A percentile compares a stretch with the other conserved stretches of the same genome.
Evolutionary conservation across 2,888 invertebrate species (phyloP).

Genomic region (Cantharis nigra): DNA sequence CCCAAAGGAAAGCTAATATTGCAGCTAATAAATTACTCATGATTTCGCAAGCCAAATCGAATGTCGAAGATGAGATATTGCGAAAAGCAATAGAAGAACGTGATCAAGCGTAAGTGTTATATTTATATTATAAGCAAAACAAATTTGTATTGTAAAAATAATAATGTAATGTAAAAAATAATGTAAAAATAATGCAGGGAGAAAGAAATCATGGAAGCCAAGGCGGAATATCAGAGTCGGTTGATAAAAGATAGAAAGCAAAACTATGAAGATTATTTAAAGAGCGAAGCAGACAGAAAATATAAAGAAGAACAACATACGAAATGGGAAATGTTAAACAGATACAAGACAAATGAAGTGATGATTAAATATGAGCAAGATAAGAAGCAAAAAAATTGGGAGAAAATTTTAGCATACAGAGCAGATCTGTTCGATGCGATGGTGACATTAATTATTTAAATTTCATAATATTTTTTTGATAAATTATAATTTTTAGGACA

Average conservation of each 20-base stretch:
- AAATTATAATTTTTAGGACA: not conserved
- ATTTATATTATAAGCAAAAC: not conserved
- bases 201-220: constrained; percentile 45
- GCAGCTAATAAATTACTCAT: constrained; percentile 57
- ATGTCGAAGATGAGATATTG: constrained; percentile 56
- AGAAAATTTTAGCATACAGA: constrained; percentile 56
- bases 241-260: constrained; percentile 43
- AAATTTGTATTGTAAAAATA: no score
- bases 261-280: constrained; percentile 46
- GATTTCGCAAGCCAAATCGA: constrained; percentile 54
- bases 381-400: constrained; percentile 51
- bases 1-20: constrained; percentile 53
- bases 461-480: not conserved
- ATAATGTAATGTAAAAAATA: no score
- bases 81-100: constrained; percentile 60
- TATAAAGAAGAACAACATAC: constrained; percentile 54
- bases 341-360: constrained; percentile 61
- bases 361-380: constrained; percentile 56
- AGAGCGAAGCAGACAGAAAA: constrained; percentile 48
- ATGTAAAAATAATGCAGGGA: constrained; percentile 47
- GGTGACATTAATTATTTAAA: constrained; percentile 47
- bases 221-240: constrained; percentile 44
- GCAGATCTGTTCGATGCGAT: constrained; percentile 57
- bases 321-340: constrained; percentile 63
- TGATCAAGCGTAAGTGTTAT: constrained; percentile 46